Base-by-base conservation (phyloP, 2,888 invertebrate species). In the Sesia apiformis region DNA sequence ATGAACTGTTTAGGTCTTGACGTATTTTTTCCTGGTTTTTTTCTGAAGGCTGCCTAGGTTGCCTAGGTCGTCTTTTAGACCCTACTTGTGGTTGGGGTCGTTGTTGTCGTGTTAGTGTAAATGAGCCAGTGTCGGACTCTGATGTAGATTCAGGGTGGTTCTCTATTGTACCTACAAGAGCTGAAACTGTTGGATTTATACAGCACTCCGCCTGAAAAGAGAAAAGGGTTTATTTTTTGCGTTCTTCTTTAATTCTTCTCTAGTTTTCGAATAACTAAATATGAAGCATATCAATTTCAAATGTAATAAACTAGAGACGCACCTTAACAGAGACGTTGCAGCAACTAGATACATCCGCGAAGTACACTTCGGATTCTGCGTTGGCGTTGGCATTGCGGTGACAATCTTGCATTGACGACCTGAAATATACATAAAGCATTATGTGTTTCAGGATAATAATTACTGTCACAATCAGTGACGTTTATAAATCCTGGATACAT, bases 331-430 rank as follows among this genome's bases (percentile, higher is more conserved):
- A 94, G 52, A 93, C 93, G 67, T 94, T 94, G 67, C 95, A 96
- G 67, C 96, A 96, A 57, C 95, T 95, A 39, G 95, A 95, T 0
- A 95, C 96, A 64, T 96, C 96, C 0, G 95, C 96, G 68, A 96
- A 96, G 72, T 96, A 96, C 0, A 96, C 93, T 72, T 96, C 96
- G 0, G 95, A 95, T 69, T 96, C 96, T 0, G 94, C 91, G 39
- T 93, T 91, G 68, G 93, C 93, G 58, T 90, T 91, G 8, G 74
- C 76, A 0, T 57, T 78, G 3, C 81, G 65, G 40, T 70, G 76
- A 53, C 84, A 83, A 39, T 87, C 87, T 50, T 91, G 91, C 72
- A 90, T 84, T 1, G 82, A 86, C 0, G 83, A 67, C 56, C 88
- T 88, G 65, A 52, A 53, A 6, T 5, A 39, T 39, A 53, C 8